Percentiles rank a stretch among this genome's conserved stretches.
Conservation (phyloP, 2,888 invertebrate genomes). For the Argyresthia goedartella region DNA sequence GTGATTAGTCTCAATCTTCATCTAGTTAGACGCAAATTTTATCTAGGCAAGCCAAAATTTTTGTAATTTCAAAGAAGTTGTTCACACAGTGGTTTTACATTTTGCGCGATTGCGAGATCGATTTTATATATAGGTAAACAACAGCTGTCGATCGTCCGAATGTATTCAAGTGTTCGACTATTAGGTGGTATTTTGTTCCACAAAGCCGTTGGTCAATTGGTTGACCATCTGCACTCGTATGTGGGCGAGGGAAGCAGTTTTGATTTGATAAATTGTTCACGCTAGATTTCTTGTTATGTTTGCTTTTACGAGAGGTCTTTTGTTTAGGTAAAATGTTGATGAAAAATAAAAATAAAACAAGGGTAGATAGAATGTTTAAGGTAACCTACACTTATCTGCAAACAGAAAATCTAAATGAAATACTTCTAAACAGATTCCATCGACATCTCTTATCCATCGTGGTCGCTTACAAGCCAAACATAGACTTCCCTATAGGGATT, state of each 20-base stretch:
- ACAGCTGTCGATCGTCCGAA: slow-evolving; percentile 34
- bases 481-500: too few relatives aligned
- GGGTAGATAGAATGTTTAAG: too few relatives aligned
- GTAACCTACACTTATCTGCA: too few relatives aligned
- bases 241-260: background rate
- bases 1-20: too few relatives aligned
- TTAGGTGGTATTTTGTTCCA: slow-evolving; percentile 44
- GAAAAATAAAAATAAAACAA: background rate
- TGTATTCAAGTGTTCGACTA: slow-evolving; percentile 27
- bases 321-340: background rate
- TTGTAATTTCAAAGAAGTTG: too few relatives aligned
- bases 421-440: too few relatives aligned
- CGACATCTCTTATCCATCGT: too few relatives aligned
- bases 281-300: background rate
- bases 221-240: slow-evolving; percentile 50
- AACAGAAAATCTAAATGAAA: too few relatives aligned
- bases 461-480: too few relatives aligned
- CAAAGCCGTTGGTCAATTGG: slow-evolving; percentile 48
- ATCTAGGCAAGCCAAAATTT: too few relatives aligned
- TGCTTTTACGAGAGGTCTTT: background rate
- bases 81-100: background rate
- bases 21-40: too few relatives aligned
- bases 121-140: slow-evolving; percentile 9
- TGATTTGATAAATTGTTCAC: background rate
- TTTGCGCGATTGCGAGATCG: background rate